These are phyloP conservation scores for Amitus sp. DNA, from an alignment of 2,888 invertebrate genomes.

Conservation along the genomic window DNA sequence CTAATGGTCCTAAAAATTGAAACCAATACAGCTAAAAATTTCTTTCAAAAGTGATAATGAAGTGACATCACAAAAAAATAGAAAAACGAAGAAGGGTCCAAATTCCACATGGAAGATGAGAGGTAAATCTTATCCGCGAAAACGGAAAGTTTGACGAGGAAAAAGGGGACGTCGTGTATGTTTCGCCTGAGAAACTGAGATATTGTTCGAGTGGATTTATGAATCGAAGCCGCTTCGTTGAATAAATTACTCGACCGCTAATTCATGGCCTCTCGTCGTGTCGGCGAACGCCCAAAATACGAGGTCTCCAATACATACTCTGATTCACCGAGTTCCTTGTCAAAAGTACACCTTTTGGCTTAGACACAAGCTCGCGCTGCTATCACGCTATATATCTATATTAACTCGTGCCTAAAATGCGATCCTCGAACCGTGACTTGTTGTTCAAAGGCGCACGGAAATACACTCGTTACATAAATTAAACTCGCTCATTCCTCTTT, in stretches of 20 bases:
- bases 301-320: constrained; percentile 25
- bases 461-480: no score
- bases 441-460: background rate
- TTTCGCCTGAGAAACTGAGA: constrained; percentile 13
- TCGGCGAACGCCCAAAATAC: constrained; percentile 37
- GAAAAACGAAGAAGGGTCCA: background rate
- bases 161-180: constrained; percentile 4
- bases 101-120: background rate
- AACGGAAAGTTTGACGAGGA: no score
- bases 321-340: constrained; percentile 21
- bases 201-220: constrained; percentile 25
- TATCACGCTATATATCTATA: constrained; percentile 22
- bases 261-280: constrained; percentile 33
- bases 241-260: constrained; percentile 31
- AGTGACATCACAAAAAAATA: no score
- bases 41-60: no score
- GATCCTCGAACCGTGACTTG: background rate
- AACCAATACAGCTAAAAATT: no score
- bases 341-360: constrained; percentile 31
- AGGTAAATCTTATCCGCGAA: no score
- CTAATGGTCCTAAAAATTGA: no score
- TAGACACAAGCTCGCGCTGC: constrained; percentile 9
- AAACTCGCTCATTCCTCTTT: no score
- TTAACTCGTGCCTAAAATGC: constrained; percentile 1
- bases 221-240: constrained; percentile 26